These are phyloP conservation scores for Leucophenga varia DNA, from an alignment of 1,140 invertebrate genomes.

Conservation along the genomic window DNA sequence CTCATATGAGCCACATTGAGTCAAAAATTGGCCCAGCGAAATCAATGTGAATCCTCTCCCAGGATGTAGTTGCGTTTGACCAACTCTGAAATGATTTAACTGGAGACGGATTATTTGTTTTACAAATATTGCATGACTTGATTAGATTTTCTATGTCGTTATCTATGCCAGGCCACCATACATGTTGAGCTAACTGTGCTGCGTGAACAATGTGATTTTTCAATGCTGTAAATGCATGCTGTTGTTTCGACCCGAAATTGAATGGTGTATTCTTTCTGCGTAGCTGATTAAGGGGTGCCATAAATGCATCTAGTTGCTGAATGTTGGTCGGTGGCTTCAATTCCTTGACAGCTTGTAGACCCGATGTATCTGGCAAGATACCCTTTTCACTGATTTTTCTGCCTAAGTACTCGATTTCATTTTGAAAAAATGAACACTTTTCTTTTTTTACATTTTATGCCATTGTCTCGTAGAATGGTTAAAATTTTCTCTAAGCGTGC, in stretches of 20 bases:
- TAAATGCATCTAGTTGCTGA: conserved; percentile 34
- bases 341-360: conserved; percentile 19
- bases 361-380: conserved; percentile 17
- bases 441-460: conserved; percentile 24
- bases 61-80: conserved; percentile 8
- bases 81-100: conserved; percentile 5
- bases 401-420: conserved; percentile 34
- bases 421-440: conserved; percentile 24
- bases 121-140: conserved; percentile 9
- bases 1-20: conserved; percentile 16
- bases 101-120: conserved; percentile 3
- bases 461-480: conserved; percentile 13
- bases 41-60: conserved; percentile 12
- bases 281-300: conserved; percentile 9
- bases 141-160: conserved; percentile 46
- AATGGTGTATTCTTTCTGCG: conserved; percentile 2
- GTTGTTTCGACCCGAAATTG: not conserved
- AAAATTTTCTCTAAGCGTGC: conserved; percentile 33
- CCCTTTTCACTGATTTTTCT: conserved; percentile 31
- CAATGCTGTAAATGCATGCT: conserved; percentile 1
- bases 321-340: conserved; percentile 32
- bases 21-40: conserved; percentile 8
- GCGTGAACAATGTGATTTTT: conserved; percentile 1
- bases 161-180: conserved; percentile 59
- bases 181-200: conserved; percentile 25